These are phyloP conservation scores for Leptura quadrifasciata DNA, from an alignment of 2,888 invertebrate genomes.

Conservation along the genomic window DNA sequence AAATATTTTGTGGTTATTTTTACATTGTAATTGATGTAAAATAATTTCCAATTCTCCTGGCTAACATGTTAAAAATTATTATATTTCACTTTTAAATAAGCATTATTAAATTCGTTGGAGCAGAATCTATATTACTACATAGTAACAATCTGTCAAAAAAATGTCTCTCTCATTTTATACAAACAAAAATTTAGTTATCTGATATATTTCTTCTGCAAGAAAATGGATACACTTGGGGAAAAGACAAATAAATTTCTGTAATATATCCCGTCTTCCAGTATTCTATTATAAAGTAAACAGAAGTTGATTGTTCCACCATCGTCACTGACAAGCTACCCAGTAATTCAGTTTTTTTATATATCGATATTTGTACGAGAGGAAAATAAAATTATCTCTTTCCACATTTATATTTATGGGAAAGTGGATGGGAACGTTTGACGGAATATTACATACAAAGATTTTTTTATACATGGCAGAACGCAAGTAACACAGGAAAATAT, in stretches of 20 bases:
- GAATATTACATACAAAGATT: background rate
- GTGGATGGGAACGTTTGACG: background rate
- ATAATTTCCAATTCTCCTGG: no score
- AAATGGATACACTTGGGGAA: background rate
- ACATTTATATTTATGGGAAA: slow-evolving; percentile 1
- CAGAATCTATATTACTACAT: background rate
- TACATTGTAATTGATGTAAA: no score
- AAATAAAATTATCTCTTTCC: slow-evolving; percentile 1
- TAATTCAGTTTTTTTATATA: background rate
- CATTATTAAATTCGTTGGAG: no score
- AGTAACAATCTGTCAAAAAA: background rate
- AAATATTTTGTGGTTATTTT: no score
- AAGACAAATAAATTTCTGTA: slow-evolving; percentile 4
- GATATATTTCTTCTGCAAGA: background rate
- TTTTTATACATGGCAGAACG: background rate
- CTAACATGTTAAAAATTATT: no score
- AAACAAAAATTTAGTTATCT: background rate
- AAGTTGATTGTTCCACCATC: background rate
- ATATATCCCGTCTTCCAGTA: background rate
- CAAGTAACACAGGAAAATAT: slow-evolving; percentile 1
- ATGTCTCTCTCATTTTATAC: background rate
- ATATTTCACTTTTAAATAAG: no score
- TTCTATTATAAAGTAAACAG: slow-evolving; percentile 7
- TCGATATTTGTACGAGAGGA: slow-evolving; percentile 1
- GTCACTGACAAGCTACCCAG: background rate